These are phyloP conservation scores for Sepiola atlantica DNA, from an alignment of 2,888 invertebrate genomes.

Conservation along the genomic window DNA sequence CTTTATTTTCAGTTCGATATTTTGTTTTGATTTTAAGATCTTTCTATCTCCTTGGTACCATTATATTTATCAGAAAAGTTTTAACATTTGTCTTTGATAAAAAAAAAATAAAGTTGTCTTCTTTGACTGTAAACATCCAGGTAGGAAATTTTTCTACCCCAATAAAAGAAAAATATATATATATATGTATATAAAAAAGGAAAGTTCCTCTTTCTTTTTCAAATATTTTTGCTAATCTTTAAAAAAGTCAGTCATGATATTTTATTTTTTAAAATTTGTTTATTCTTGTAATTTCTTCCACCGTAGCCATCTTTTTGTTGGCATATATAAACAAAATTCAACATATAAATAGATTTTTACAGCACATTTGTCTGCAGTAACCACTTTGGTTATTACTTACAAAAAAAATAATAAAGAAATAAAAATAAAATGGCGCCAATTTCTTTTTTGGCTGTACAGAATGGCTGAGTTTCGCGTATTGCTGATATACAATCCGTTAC, in stretches of 20 bases:
- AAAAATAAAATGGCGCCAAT: background rate
- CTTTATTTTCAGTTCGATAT: background rate
- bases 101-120: background rate
- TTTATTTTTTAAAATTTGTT: background rate
- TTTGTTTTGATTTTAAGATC: background rate
- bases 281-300: background rate
- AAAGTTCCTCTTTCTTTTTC: background rate
- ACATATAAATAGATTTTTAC: constrained; percentile 1
- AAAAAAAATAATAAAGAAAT: background rate
- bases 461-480: background rate
- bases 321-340: constrained; percentile 6
- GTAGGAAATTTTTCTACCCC: background rate
- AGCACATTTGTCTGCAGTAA: background rate
- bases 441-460: background rate
- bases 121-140: background rate
- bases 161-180: background rate
- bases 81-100: background rate
- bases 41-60: background rate
- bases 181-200: no score
- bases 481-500: background rate
- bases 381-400: background rate
- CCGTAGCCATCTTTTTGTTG: background rate
- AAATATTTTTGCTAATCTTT: background rate
- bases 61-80: background rate
- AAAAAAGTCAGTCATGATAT: no score